These are phyloP conservation scores for Apistogramma diplotaenia DNA, from an alignment of 2,113 vertebrate genomes.

Conservation along the genomic window DNA sequence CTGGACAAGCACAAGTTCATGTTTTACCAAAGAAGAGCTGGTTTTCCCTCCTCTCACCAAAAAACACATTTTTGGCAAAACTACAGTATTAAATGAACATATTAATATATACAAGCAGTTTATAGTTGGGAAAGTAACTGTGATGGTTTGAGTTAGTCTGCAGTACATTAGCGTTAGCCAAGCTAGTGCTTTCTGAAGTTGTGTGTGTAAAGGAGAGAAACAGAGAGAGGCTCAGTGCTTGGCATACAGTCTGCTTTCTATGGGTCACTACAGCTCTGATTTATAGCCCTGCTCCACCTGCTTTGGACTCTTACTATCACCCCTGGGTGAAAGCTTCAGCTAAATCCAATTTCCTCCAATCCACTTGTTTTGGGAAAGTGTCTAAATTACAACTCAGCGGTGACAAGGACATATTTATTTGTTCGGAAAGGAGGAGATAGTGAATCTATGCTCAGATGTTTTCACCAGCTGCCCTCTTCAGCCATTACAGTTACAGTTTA, in stretches of 20 bases:
- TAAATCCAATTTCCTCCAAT: conserved; percentile 29
- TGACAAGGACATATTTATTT: conserved; percentile 11
- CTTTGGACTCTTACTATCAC: conserved; percentile 17
- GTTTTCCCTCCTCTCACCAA: neutral
- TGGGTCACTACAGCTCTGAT: conserved; percentile 45
- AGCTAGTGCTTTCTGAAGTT: neutral
- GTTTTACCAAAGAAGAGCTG: neutral
- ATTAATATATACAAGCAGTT: neutral
- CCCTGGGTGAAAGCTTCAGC: neutral
- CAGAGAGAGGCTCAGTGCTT: neutral
- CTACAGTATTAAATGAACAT: no score
- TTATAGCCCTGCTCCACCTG: conserved; percentile 38
- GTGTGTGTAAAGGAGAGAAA: neutral
- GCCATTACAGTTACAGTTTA: neutral
- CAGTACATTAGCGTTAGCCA: neutral
- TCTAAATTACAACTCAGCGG: conserved; percentile 11
- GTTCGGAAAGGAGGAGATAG: neutral
- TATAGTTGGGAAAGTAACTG: neutral
- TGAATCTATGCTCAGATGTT: conserved; percentile 13
- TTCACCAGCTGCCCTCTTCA: neutral
- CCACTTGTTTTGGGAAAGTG: conserved; percentile 12
- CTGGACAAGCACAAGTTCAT: neutral
- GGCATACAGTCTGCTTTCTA: conserved; percentile 13
- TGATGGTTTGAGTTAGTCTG: neutral
- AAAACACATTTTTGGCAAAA: neutral